Evolutionary conservation across 2,797 vertebrate genomes (phyloP), one percentile per base, ranked within the genome.

Genomic region (Antrozous pallidus): DNA sequence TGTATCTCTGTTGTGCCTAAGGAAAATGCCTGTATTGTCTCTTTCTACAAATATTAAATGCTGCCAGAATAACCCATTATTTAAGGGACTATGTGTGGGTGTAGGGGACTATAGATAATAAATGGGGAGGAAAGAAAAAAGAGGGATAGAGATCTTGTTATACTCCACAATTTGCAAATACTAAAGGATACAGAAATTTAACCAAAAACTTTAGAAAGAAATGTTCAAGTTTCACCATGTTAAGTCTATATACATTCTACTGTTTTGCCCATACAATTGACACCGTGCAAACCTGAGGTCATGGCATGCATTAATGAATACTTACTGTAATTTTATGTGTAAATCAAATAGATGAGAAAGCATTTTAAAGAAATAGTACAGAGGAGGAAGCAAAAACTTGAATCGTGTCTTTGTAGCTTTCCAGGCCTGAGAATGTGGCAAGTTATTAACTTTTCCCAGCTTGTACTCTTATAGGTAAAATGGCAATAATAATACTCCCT

Each of bases 381-480:
- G 33, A 93, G 84, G 77, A 82, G 49, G 51, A 45, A 93, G 18
- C 33, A 94, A 84, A 88, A 26, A 49, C 58, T 78, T 83, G 42
- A 87, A 63, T 88, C 51, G 73, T 8, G 47, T 42, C 73, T 56
- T 78, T 28, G 24, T 83, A 17, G 85, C 5, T 67, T 78, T 36
- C 11, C 33, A 90, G 17, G 33, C 42, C 38, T 71, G 51, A 94
- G 79, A 93, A 54, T 8, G 45, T 93, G 61, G n/a, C 38, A 80
- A 83, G 24, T 49, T 45, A 36, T 58, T 81, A 82, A 51, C 42
- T 31, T 94, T 54, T 63, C 81, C 16, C 40, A 65, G 58, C n/a
- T 87, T n/a, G 6, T 36, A 24, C 6, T 49, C 36, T 83, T 20
- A 17, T 6, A 22, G 28, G 63, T 77, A 47, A 67, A 40, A 28